Evolutionary conservation across 2,797 vertebrate genomes (phyloP).

Genomic region (Tokudaia tokunoshimensis): DNA sequence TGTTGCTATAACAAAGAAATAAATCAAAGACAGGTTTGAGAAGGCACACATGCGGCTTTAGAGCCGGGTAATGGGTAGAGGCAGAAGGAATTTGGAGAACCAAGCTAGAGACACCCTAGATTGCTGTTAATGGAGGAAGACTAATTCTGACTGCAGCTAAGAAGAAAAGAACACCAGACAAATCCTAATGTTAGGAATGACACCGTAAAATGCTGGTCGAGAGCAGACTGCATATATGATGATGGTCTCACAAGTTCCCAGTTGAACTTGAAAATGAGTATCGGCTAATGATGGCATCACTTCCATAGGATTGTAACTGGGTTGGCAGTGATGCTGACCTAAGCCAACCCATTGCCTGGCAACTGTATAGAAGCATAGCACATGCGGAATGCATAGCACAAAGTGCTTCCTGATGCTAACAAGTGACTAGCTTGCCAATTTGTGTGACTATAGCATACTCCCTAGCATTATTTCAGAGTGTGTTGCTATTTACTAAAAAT

Average conservation of each 20-base stretch:
- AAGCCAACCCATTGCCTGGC: neutral
- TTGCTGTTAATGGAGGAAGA: neutral
- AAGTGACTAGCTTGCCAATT: neutral
- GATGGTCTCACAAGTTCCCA: neutral
- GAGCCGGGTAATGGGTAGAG: neutral
- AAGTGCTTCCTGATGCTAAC: no score
- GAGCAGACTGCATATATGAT: neutral
- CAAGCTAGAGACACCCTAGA: neutral
- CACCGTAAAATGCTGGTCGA: no score
- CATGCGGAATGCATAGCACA: no score
- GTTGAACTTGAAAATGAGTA: neutral
- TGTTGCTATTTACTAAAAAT: neutral
- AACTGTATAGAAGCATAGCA: neutral
- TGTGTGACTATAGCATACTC: neutral
- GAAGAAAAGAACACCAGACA: neutral
- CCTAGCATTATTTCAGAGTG: neutral
- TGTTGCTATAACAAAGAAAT: neutral
- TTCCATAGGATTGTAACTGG: neutral
- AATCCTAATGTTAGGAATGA: neutral
- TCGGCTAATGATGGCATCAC: neutral
- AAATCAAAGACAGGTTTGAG: neutral
- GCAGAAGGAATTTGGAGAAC: neutral
- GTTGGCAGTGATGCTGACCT: neutral
- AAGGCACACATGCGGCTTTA: neutral
- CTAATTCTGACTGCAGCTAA: neutral